A percentile compares a stretch with the other conserved stretches of the same genome.
Evolutionary conservation across 2,797 vertebrate genomes (phyloP).

Genomic region (Lepilemur ruficaudatus): DNA sequence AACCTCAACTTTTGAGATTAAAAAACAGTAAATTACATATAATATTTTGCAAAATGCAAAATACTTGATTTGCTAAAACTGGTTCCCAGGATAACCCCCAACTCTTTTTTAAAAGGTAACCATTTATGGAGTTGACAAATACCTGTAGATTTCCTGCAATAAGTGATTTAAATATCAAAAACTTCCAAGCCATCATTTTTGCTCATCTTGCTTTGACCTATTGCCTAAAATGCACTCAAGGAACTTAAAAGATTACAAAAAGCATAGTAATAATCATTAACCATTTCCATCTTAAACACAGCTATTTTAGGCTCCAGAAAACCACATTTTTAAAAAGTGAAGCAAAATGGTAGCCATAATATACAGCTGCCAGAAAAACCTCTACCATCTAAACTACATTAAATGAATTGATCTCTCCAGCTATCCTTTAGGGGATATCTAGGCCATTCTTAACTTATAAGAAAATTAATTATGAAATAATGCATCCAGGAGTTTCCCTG

Average conservation of each 20-base stretch:
- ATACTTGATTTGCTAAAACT: constrained; percentile 32
- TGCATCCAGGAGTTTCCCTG: constrained; percentile 50
- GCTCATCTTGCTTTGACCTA: constrained; percentile 26
- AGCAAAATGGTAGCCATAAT: neutral
- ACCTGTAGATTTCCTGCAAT: neutral
- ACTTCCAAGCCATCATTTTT: constrained; percentile 13
- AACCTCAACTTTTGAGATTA: neutral
- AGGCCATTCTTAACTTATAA: constrained; percentile 51
- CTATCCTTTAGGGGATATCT: neutral
- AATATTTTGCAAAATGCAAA: constrained; percentile 36
- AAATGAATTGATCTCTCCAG: constrained; percentile 19
- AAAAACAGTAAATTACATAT: neutral
- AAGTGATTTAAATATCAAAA: constrained; percentile 41
- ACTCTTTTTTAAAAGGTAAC: neutral
- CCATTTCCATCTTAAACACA: neutral
- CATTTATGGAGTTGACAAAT: constrained; percentile 42
- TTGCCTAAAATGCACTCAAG: neutral
- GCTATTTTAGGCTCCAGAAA: neutral
- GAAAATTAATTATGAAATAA: constrained; percentile 69
- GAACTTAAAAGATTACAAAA: constrained; percentile 35
- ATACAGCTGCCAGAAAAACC: neutral
- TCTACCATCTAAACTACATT: constrained; percentile 34
- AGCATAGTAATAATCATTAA: neutral
- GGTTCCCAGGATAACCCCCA: constrained; percentile 4
- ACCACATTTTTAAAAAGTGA: neutral